Evolutionary conservation across 2,113 vertebrate species (phyloP).

Genomic region (Podarcis cretensis): DNA sequence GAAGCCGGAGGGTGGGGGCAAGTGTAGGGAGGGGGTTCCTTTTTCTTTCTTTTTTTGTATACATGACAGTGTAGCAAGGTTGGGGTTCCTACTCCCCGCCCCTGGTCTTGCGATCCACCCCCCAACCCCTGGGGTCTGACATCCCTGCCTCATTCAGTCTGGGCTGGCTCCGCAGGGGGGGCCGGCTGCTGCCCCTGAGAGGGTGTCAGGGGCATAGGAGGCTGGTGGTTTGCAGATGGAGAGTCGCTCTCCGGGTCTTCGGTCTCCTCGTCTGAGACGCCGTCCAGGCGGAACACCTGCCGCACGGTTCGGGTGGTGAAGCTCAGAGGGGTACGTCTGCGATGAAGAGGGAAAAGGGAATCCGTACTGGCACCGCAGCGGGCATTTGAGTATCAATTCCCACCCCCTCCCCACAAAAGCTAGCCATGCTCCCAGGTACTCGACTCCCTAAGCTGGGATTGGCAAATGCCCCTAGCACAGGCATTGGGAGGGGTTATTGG

Average conservation of each 20-base stretch:
- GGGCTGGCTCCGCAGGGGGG: not conserved
- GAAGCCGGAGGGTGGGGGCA: not conserved
- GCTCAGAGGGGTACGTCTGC: constrained; percentile 68
- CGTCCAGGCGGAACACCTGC: constrained; percentile 74
- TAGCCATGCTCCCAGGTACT: not conserved
- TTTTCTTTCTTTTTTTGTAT: no score
- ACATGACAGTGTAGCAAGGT: not conserved
- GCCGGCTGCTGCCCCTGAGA: constrained; percentile 51
- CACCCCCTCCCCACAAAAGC: not conserved
- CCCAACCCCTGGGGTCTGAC: not conserved
- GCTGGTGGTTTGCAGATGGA: not conserved
- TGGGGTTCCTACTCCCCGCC: not conserved
- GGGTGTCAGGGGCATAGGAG: not conserved
- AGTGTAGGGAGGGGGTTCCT: no score
- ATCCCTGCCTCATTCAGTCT: constrained; percentile 4
- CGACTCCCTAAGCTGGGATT: not conserved
- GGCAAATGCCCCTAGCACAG: no score
- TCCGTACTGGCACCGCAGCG: not conserved
- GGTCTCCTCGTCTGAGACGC: constrained; percentile 68
- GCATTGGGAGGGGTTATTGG: no score
- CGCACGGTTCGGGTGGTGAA: constrained; percentile 72
- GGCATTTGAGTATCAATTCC: no score
- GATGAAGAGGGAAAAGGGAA: no score
- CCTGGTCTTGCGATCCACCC: not conserved
- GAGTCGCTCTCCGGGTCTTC: constrained; percentile 46